Evolutionary conservation across 2,113 vertebrate species (phyloP).

Genomic region (Actenoides lindsayi): DNA sequence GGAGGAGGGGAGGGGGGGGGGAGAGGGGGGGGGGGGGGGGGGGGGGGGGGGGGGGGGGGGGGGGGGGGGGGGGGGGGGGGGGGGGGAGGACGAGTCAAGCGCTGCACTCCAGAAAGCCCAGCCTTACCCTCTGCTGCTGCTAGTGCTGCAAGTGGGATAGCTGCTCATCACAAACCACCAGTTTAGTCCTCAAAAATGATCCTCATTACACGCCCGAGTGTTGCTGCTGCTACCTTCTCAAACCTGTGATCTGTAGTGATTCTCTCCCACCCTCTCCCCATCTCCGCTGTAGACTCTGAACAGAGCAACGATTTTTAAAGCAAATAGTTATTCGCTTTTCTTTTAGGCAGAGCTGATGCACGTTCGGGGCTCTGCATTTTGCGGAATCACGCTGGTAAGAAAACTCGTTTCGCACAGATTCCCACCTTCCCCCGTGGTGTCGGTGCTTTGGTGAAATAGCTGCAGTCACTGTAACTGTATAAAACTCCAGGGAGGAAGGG

Average conservation of each 20-base stretch:
- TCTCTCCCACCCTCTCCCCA: not conserved
- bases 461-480: constrained; percentile 49
- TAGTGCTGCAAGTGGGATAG: constrained; percentile 36
- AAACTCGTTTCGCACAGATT: not conserved
- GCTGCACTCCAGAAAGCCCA: constrained; percentile 54
- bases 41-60: not conserved
- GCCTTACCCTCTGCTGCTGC: constrained; percentile 37
- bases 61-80: not conserved
- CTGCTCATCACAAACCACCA: constrained; percentile 11
- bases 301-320: constrained; percentile 7
- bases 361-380: not conserved
- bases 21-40: not conserved
- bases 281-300: constrained; percentile 25
- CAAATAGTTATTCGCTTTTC: not conserved
- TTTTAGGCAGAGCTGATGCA: not conserved
- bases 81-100: constrained; percentile 51
- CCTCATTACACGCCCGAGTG: not conserved
- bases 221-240: constrained; percentile 31
- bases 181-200: not conserved
- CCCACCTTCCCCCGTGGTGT: constrained; percentile 3
- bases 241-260: constrained; percentile 4
- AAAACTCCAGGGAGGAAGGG: constrained; percentile 44
- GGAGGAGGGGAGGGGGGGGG: not conserved
- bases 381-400: constrained; percentile 24
- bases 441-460: constrained; percentile 47